Evolutionary conservation across 2,888 invertebrate species (phyloP), one percentile per base, ranked within the genome.

Genomic region (Hirudinaria manillensis): DNA sequence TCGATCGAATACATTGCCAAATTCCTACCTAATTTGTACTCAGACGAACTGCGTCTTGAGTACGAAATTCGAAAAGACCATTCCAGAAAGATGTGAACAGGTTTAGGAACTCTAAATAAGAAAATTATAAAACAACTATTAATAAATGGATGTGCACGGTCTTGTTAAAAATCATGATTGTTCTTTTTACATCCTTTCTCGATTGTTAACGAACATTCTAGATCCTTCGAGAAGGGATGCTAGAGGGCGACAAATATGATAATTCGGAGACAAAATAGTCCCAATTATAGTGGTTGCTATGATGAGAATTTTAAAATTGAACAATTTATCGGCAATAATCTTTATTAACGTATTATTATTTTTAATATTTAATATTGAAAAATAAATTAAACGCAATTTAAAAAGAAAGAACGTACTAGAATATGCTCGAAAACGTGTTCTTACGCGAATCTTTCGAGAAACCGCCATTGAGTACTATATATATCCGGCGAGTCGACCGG

Each of bases 221-320:
- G 61, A 61, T 27, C 61, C 24, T 61, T 61, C 61, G 61, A 61
- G 61, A 61, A 61, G 29, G 61, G 61, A 61, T 27, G 61, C 29
- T 6, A 61, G 13, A 27, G 61, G 27, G 61, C 61, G 61, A 61
- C 24, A 19, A 61, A 61, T 61, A 29, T 29, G 45, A 45, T 45
- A 45, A 45, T 45, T 10, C 10, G 13, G 45, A 45, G 45, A 16
- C 45, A 16, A 45, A 45, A 45, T 45, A 45, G 45, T 29, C 13
- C 61, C 3, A 16, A 61, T 29, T 29, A 13, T 3, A 7, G 7
- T 2, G 3, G 2, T 61, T 61, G 21, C 13, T 27, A 61, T 61
- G 13, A 19, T 27, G 29, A 16, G 24, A 61, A 27, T 61, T 27
- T 27, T 61, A 6, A 61, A 61, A 61, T 29, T 61, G 13, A 24